Evolutionary conservation across 2,113 vertebrate genomes (phyloP).

Genomic region (Etheostoma cragini): DNA sequence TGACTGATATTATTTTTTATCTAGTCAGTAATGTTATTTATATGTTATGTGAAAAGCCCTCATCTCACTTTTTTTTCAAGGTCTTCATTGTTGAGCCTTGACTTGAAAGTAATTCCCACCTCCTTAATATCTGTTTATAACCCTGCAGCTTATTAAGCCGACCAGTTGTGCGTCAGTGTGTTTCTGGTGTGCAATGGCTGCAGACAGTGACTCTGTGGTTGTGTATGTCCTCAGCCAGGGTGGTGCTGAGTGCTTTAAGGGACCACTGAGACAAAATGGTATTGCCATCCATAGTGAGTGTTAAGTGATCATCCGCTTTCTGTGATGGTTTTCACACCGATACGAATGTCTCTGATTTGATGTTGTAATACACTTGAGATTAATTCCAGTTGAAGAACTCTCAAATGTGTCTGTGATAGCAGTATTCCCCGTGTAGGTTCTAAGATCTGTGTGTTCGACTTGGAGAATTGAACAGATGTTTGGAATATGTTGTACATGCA

Average conservation of each 20-base stretch:
- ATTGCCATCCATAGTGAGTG: neutral
- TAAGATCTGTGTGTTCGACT: constrained; percentile 94
- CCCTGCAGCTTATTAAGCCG: constrained; percentile 88
- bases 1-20: too few species aligned
- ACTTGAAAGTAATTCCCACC: too few species aligned
- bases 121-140: too few species aligned
- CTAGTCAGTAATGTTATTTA: too few species aligned
- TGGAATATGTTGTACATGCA: too few species aligned
- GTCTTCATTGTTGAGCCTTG: neutral
- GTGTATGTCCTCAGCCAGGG: constrained; percentile 86
- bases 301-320: too few species aligned
- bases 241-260: constrained; percentile 82
- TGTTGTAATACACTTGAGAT: neutral
- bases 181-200: constrained; percentile 86
- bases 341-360: neutral
- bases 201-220: constrained; percentile 85
- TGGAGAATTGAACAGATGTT: constrained; percentile 71
- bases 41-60: neutral
- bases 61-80: neutral
- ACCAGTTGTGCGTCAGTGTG: constrained; percentile 69
- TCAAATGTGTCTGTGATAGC: neutral
- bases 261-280: constrained; percentile 77
- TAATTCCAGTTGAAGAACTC: neutral
- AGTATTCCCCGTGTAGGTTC: too few species aligned
- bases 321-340: neutral